phyloP scores from a whole-genome alignment of 2,888 invertebrate species.

The Lucinisca nassula region DNA sequence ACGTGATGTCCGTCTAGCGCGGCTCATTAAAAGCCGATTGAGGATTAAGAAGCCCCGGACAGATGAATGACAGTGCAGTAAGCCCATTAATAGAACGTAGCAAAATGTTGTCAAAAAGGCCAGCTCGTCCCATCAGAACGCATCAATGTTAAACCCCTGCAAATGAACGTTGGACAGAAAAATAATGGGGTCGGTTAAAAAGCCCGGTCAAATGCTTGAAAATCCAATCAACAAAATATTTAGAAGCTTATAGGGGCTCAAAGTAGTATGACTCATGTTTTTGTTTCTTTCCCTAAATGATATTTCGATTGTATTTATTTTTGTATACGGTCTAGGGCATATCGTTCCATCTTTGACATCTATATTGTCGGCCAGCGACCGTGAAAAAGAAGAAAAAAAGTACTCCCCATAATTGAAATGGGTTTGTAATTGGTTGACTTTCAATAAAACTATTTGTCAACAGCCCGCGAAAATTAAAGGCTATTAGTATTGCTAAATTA shows the following conservation, averaged over 20 bases:
- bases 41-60: background rate
- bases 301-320: background rate
- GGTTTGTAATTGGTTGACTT: slow-evolving; percentile 22
- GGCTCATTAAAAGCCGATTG: too few relatives aligned
- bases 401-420: slow-evolving; percentile 3
- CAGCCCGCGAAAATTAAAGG: slow-evolving; percentile 26
- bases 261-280: background rate
- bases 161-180: background rate
- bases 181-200: background rate
- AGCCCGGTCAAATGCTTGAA: background rate
- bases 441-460: background rate
- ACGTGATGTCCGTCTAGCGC: too few relatives aligned
- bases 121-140: background rate
- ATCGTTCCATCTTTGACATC: background rate
- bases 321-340: background rate
- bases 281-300: background rate
- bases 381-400: background rate
- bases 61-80: background rate
- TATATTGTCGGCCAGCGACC: background rate
- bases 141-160: background rate
- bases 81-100: background rate
- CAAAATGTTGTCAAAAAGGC: background rate
- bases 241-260: background rate
- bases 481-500: background rate
- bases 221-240: background rate